Percentiles rank a stretch among this genome's conserved stretches.
Evolutionary conservation across 2,113 vertebrate species (phyloP).

Genomic region (Anthoscopus minutus): DNA sequence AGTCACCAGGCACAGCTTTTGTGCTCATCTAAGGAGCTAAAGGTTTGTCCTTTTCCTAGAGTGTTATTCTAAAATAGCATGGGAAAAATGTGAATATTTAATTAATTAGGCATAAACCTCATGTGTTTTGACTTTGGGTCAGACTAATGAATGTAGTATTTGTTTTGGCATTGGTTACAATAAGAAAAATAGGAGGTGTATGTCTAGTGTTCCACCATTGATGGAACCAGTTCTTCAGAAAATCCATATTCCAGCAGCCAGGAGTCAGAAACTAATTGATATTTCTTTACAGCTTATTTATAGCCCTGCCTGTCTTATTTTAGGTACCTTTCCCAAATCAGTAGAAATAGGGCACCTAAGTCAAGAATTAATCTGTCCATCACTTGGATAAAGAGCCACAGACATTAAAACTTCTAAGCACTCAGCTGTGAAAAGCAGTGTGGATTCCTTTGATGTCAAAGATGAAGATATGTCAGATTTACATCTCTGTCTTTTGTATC

Average conservation of each 20-base stretch:
- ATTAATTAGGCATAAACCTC: background rate
- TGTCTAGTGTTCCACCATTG: background rate
- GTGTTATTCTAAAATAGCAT: background rate
- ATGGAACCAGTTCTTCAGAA: background rate
- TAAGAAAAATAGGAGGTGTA: background rate
- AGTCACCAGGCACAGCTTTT: background rate
- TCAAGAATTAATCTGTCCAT: background rate
- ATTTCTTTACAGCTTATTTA: background rate
- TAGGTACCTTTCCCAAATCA: background rate
- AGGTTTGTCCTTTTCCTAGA: background rate
- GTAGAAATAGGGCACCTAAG: background rate
- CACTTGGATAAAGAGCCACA: background rate
- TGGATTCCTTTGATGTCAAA: background rate
- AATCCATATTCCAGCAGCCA: background rate
- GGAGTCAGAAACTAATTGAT: background rate
- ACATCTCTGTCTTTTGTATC: background rate
- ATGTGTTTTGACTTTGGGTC: background rate
- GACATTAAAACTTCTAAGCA: background rate
- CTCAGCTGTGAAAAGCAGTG: background rate
- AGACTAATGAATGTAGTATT: background rate
- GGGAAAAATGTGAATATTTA: background rate
- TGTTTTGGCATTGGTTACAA: background rate
- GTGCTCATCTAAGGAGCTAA: background rate
- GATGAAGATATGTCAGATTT: background rate
- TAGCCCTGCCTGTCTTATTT: background rate